Evolutionary conservation across 2,888 invertebrate genomes (phyloP).

Genomic region (Smittia sp.): DNA sequence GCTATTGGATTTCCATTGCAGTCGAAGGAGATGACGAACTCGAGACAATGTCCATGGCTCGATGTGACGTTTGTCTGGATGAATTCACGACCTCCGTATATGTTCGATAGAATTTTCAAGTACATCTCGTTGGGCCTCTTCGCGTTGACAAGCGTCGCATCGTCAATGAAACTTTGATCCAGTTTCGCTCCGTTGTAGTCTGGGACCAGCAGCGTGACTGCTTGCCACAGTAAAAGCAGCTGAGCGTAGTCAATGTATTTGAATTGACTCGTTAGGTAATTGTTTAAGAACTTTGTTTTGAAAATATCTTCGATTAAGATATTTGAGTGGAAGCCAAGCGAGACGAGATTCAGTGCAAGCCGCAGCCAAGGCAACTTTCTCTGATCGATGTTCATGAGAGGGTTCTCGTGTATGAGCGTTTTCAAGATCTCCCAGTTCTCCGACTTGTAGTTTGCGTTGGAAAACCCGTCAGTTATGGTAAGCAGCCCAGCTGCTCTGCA

Average conservation of each 20-base stretch:
- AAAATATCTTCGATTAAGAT: slow-evolving; percentile 58
- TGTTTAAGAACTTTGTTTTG: slow-evolving; percentile 54
- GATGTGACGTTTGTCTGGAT: slow-evolving; percentile 41
- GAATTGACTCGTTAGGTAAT: slow-evolving; percentile 50
- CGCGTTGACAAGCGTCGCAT: neutral
- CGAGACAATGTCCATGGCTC: slow-evolving; percentile 42
- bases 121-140: neutral
- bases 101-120: slow-evolving; percentile 28
- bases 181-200: slow-evolving; percentile 53
- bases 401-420: slow-evolving; percentile 53
- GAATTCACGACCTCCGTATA: slow-evolving; percentile 42
- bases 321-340: slow-evolving; percentile 60
- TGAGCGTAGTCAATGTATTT: slow-evolving; percentile 55
- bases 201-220: slow-evolving; percentile 55
- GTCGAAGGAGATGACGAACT: slow-evolving; percentile 40
- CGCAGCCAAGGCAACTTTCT: slow-evolving; percentile 57
- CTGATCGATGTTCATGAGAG: slow-evolving; percentile 51
- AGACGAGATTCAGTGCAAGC: slow-evolving; percentile 58
- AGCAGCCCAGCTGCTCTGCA: slow-evolving; percentile 54
- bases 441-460: slow-evolving; percentile 62
- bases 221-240: slow-evolving; percentile 59
- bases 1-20: neutral
- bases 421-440: slow-evolving; percentile 57
- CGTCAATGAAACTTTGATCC: slow-evolving; percentile 50
- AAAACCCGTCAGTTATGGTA: slow-evolving; percentile 58